Conservation (phyloP, 1,140 invertebrate genomes). For the Zaprionus tsacasi region DNA sequence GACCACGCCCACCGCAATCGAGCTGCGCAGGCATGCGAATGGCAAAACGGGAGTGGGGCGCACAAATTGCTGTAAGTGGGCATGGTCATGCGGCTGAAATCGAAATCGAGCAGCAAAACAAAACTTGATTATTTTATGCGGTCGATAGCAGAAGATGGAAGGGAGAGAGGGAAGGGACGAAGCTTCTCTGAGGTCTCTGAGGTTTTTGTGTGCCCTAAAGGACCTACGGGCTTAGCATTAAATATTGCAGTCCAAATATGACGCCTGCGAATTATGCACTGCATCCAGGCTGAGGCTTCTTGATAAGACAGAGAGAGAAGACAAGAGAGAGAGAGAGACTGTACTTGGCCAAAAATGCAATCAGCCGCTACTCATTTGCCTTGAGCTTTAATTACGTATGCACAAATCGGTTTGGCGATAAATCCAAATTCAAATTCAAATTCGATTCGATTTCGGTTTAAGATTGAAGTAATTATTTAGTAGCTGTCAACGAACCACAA, state of each 20-base stretch:
- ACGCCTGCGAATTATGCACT: slow-evolving; percentile 67
- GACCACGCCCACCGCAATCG: slow-evolving; percentile 41
- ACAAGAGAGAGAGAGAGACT: not conserved
- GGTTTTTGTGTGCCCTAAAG: slow-evolving; percentile 38
- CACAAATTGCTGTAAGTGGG: slow-evolving; percentile 53
- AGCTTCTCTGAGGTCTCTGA: slow-evolving; percentile 32
- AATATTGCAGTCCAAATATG: slow-evolving; percentile 65
- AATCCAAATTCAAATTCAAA: not conserved
- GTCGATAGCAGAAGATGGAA: slow-evolving; percentile 23
- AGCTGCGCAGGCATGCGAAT: slow-evolving; percentile 1
- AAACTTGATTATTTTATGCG: slow-evolving; percentile 77
- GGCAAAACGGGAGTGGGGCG: slow-evolving; percentile 11
- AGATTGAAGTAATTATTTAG: slow-evolving; percentile 11
- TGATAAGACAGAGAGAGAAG: too few relatives aligned
- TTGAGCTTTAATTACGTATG: slow-evolving; percentile 32
- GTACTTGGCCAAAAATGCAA: slow-evolving; percentile 17
- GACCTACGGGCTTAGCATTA: slow-evolving; percentile 50
- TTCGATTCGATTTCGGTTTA: not conserved
- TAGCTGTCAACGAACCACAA: not conserved
- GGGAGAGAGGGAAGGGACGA: not conserved
- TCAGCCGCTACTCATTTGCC: slow-evolving; percentile 20
- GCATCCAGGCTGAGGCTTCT: not conserved
- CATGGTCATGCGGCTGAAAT: slow-evolving; percentile 63
- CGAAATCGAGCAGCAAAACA: slow-evolving; percentile 76
- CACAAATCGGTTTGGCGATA: slow-evolving; percentile 9